Evolutionary conservation across 2,113 vertebrate species (phyloP).

Genomic region (Lasiurus borealis): DNA sequence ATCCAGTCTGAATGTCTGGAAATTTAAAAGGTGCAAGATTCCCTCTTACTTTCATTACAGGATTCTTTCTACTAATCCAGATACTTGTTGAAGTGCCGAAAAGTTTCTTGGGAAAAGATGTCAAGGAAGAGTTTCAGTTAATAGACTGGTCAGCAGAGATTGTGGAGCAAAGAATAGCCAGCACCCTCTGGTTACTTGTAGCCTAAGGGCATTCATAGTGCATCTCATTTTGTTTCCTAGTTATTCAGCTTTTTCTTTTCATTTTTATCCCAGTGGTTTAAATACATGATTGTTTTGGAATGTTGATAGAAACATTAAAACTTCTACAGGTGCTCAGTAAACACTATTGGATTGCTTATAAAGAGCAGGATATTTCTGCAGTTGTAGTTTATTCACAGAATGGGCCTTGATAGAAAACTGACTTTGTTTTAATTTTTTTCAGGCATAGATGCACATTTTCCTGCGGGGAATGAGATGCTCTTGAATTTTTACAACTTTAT

Average conservation of each 20-base stretch:
- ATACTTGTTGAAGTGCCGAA: conserved; percentile 73
- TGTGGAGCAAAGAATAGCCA: conserved; percentile 44
- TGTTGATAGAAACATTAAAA: conserved; percentile 47
- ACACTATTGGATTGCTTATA: conserved; percentile 51
- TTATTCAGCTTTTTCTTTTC: neutral
- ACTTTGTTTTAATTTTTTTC: conserved; percentile 81
- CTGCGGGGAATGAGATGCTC: conserved; percentile 77
- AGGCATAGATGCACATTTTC: conserved; percentile 82
- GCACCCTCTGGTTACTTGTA: conserved; percentile 37
- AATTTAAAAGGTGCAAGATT: conserved; percentile 67
- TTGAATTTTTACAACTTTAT: conserved; percentile 73
- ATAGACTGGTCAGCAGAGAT: conserved; percentile 73
- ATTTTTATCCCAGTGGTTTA: neutral
- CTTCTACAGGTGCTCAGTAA: conserved; percentile 7
- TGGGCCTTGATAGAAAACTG: conserved; percentile 40
- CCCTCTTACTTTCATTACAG: conserved; percentile 74
- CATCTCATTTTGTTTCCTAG: conserved; percentile 35
- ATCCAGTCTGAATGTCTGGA: conserved; percentile 43
- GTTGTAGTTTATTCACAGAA: neutral
- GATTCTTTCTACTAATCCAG: conserved; percentile 68
- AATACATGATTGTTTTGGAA: conserved; percentile 51
- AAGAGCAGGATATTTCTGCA: conserved; percentile 28
- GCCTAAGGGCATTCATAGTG: conserved; percentile 34
- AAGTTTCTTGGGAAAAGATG: conserved; percentile 78
- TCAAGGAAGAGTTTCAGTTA: conserved; percentile 67